Percentiles rank a stretch among this genome's conserved stretches.
These are phyloP conservation scores for Hippoglossus hippoglossus DNA, from an alignment of 2,797 vertebrate species.

Conservation along the genomic window DNA sequence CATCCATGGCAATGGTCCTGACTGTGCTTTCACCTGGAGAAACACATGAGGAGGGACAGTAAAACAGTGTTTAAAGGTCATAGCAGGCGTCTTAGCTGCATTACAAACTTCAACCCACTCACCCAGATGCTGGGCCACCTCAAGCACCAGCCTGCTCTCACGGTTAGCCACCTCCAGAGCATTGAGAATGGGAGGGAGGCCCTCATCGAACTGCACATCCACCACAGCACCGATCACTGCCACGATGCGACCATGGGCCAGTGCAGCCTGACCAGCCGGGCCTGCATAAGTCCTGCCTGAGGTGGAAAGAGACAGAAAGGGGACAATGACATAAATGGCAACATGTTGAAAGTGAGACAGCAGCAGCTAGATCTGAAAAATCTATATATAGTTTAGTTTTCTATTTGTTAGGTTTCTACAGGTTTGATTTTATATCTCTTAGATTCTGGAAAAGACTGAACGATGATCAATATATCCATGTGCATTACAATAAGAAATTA, in stretches of 20 bases:
- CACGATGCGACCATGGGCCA: constrained; percentile 87
- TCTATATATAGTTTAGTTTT: no score
- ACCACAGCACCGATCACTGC: constrained; percentile 97
- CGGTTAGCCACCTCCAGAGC: constrained; percentile 93
- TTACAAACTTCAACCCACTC: constrained; percentile 8
- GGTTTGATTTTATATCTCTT: no score
- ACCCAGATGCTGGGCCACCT: constrained; percentile 92
- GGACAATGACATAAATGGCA: neutral
- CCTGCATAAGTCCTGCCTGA: constrained; percentile 92
- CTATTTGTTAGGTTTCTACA: no score
- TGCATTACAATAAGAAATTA: no score
- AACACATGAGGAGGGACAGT: neutral
- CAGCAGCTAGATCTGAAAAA: neutral
- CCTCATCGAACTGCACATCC: constrained; percentile 98
- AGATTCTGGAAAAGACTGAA: no score
- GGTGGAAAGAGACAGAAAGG: neutral
- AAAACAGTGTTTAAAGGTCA: neutral
- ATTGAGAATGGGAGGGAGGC: constrained; percentile 95
- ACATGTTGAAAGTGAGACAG: neutral
- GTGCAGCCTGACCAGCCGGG: constrained; percentile 81
- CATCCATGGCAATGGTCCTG: constrained; percentile 94
- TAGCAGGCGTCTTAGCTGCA: neutral
- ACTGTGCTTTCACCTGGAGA: constrained; percentile 90
- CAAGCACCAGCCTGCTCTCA: constrained; percentile 93
- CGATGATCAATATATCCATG: no score